Percentiles rank a stretch among this genome's conserved stretches.
Conservation (phyloP, 2,113 vertebrate genomes). For the Phoxinus phoxinus region DNA sequence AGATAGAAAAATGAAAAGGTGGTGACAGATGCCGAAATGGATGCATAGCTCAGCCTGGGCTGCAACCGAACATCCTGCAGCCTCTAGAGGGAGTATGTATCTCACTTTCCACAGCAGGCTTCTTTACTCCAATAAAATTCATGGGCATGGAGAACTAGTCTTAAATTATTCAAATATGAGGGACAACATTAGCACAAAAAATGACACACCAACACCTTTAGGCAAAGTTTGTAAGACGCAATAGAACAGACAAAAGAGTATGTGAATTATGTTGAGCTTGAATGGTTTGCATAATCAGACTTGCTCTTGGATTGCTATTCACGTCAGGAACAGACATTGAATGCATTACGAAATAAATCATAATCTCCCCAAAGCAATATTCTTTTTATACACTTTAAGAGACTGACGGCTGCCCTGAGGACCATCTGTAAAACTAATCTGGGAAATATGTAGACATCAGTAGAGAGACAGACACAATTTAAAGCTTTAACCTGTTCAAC, state of each 20-base stretch:
- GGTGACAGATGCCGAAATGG: background rate
- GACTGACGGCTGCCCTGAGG: background rate
- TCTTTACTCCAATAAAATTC: background rate
- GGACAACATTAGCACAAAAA: background rate
- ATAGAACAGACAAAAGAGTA: background rate
- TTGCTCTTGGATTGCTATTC: background rate
- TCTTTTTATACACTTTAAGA: background rate
- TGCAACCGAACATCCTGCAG: background rate
- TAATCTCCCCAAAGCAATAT: background rate
- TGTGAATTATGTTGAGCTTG: background rate
- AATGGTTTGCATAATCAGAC: background rate
- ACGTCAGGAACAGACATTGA: background rate
- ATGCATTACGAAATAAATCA: background rate
- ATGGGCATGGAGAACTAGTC: background rate
- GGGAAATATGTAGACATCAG: background rate
- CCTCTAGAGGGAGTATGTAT: conserved; percentile 14
- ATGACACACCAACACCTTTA: background rate
- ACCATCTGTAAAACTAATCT: background rate
- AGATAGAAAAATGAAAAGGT: background rate
- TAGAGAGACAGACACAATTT: background rate
- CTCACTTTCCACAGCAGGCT: background rate
- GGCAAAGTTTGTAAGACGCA: background rate
- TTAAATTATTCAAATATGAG: background rate
- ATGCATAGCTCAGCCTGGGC: background rate
- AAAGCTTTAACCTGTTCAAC: background rate